These are phyloP conservation scores for Ploceus nigricollis DNA, from an alignment of 2,113 vertebrate genomes.

Conservation along the genomic window DNA sequence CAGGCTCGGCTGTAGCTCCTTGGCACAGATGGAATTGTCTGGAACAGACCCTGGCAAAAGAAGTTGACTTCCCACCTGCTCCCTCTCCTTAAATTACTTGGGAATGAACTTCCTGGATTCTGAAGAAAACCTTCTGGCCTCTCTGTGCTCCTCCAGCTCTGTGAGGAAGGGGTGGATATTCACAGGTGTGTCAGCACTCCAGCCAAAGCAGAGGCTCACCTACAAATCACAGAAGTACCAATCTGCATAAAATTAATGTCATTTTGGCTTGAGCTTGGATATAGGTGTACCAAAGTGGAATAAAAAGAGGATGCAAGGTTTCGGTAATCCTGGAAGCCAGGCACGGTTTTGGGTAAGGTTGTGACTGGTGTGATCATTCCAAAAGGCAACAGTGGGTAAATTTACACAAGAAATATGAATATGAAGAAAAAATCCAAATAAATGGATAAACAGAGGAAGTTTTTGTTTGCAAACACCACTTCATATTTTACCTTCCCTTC, in stretches of 20 bases:
- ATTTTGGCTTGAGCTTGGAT: neutral
- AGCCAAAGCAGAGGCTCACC: neutral
- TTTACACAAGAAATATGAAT: neutral
- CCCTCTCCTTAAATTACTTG: neutral
- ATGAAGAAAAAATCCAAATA: neutral
- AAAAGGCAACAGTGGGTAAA: neutral
- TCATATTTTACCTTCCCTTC: neutral
- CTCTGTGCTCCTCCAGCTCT: neutral
- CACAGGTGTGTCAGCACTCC: neutral
- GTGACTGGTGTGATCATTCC: neutral
- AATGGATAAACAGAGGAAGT: neutral
- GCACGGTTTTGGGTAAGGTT: neutral
- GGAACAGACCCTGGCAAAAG: neutral
- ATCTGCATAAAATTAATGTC: neutral
- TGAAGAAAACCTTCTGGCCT: neutral
- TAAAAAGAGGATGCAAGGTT: neutral
- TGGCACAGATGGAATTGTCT: neutral
- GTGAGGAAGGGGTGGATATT: neutral
- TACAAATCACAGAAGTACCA: neutral
- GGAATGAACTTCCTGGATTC: neutral
- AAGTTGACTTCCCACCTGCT: neutral
- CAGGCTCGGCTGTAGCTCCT: rapidly evolving
- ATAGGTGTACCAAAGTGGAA: neutral
- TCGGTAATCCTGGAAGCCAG: neutral
- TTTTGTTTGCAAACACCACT: neutral